Percentiles rank a stretch among this genome's conserved stretches.
Conservation (phyloP, 2,888 invertebrate species). For the Hesperia comma region DNA sequence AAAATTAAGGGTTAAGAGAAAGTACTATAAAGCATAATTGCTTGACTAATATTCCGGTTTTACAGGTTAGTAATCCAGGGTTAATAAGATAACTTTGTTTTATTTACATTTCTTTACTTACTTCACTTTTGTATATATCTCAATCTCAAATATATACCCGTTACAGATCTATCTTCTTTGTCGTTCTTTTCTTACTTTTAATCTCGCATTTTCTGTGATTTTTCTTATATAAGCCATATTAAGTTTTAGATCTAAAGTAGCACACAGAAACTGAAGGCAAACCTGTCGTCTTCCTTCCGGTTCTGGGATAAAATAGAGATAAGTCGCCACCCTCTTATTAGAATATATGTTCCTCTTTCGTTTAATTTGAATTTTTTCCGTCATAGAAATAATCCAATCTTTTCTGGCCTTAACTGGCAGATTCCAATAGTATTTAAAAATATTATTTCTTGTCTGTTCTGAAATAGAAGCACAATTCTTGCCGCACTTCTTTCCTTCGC, state of each 20-base stretch:
- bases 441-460: background rate
- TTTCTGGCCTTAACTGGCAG: background rate
- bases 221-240: background rate
- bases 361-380: background rate
- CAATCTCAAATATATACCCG: too few relatives aligned
- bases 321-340: background rate
- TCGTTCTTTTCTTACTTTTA: too few relatives aligned
- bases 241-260: background rate
- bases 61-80: too few relatives aligned
- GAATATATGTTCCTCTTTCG: background rate
- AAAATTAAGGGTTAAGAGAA: too few relatives aligned
- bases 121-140: too few relatives aligned
- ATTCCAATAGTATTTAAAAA: constrained; percentile 1
- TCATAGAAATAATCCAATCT: constrained; percentile 1
- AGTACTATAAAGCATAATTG: too few relatives aligned
- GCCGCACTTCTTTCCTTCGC: background rate
- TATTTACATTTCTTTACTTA: too few relatives aligned
- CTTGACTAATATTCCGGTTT: too few relatives aligned
- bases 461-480: background rate
- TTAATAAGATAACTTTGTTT: too few relatives aligned
- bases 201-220: background rate
- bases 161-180: too few relatives aligned
- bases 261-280: background rate
- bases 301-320: background rate
- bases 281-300: background rate